Evolutionary conservation across 1,140 invertebrate species (phyloP), one percentile per base, ranked within the genome.

Genomic region (Orius insidiosus): DNA sequence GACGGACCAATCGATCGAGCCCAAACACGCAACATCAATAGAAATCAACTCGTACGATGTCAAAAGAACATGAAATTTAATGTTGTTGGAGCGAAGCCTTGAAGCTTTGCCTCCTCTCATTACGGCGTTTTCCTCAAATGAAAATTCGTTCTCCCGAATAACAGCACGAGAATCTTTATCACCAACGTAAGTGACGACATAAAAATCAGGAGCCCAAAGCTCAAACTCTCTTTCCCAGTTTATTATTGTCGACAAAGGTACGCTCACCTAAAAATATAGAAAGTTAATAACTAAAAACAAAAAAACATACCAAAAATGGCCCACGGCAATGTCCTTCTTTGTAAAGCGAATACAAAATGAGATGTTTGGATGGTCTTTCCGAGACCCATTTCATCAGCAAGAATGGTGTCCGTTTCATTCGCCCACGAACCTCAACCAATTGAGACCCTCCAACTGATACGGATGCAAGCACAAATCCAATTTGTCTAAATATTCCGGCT

Each of bases 161-260:
- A 88, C 81, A 0, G 92, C 87, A 56, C 96, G 71, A 45, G 86
- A 90, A 60, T 99, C 96, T 66, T 98, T 98, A 63, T 98, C 94
- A 54, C 86, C 95, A 7, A 96, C 86, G 63, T 99, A 99, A 0
- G 96, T 99, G 15, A 99, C 95, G 50, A 92, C 90, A 60, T 99
- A 99, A 56, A 99, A 89, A 61, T 99, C 95, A 2, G 96, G 96
- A n/a, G 94, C 93, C 96, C 96, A 99, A 13, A 90, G 77, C 65
- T 99, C 95, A 63, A 98, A 98, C 66, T 99, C 96, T 67, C 96
- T 72, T 63, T 99, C 96, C 96, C 96, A 99, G 68, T 99, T 99
- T n/a, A 99, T 98, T 40, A 99, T 89, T 0, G 96, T 99, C 0
- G 95, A 98, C 0, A 99, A 67, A 0, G 96, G 96, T 16, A 95